A percentile compares a stretch with the other conserved stretches of the same genome.
These are phyloP conservation scores for Plecturocebus donacophilus DNA, from an alignment of 2,113 vertebrate species.

Conservation along the genomic window DNA sequence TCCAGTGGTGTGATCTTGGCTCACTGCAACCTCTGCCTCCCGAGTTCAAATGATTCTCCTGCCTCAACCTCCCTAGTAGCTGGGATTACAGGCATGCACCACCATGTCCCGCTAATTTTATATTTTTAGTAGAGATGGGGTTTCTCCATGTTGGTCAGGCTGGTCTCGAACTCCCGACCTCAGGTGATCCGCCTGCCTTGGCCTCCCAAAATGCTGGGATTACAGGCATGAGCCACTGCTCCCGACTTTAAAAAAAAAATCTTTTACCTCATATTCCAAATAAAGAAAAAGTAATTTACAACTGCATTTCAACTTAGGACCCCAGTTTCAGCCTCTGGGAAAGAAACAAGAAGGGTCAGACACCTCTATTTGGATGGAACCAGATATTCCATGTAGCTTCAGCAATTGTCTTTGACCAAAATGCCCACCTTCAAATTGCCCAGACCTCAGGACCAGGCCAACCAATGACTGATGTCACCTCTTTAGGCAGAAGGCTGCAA, in stretches of 20 bases:
- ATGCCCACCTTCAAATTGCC: neutral
- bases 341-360: neutral
- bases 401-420: neutral
- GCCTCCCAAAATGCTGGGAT: no score
- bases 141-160: no score
- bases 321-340: slow-evolving; percentile 1
- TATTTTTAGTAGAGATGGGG: no score
- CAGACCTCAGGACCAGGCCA: neutral
- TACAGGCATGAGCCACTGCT: no score
- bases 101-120: rapidly evolving
- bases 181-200: no score
- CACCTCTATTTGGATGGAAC: neutral
- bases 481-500: neutral
- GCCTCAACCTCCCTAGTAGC: no score
- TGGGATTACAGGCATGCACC: no score
- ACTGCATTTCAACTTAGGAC: slow-evolving; percentile 12
- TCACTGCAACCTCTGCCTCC: no score
- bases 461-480: neutral
- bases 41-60: no score
- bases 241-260: neutral
- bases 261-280: neutral
- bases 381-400: neutral
- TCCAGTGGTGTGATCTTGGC: rapidly evolving
- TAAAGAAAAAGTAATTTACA: slow-evolving; percentile 19
- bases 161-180: no score